These are phyloP conservation scores for Drosophila subquinaria DNA, from an alignment of 2,888 invertebrate genomes.

Conservation along the genomic window DNA sequence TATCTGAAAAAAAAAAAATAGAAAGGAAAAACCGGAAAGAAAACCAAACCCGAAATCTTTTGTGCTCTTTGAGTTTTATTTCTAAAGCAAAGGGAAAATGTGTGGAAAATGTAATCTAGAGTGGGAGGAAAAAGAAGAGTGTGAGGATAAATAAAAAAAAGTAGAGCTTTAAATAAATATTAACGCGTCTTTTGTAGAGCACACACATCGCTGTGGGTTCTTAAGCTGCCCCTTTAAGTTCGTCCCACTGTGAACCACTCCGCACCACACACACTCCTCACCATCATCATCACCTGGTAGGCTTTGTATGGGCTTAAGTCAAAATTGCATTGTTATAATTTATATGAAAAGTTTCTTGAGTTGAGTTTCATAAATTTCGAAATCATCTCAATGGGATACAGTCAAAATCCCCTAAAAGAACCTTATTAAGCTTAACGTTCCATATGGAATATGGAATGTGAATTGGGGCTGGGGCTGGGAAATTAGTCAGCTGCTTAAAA, in stretches of 20 bases:
- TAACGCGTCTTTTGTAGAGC: constrained; percentile 45
- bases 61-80: constrained; percentile 23
- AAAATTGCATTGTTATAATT: constrained; percentile 71
- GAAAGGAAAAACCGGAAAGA: constrained; percentile 9
- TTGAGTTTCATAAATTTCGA: constrained; percentile 37
- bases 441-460: constrained; percentile 7
- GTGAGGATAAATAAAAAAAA: not conserved
- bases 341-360: constrained; percentile 71
- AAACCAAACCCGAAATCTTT: constrained; percentile 5
- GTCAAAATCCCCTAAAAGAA: constrained; percentile 11
- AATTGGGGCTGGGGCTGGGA: not conserved
- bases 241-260: not conserved
- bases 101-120: not conserved
- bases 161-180: constrained; percentile 71
- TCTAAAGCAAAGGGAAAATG: constrained; percentile 6
- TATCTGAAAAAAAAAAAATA: constrained; percentile 46
- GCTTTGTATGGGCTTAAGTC: constrained; percentile 46
- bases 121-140: not conserved
- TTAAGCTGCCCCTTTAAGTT: constrained; percentile 33
- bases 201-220: constrained; percentile 21
- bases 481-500: constrained; percentile 18
- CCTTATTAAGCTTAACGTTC: constrained; percentile 10
- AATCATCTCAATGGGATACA: constrained; percentile 18
- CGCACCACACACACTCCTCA: not conserved
- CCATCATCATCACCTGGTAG: constrained; percentile 19